Base-by-base conservation (phyloP, 2,888 invertebrate genomes). In the Lepidonotus clava region DNA sequence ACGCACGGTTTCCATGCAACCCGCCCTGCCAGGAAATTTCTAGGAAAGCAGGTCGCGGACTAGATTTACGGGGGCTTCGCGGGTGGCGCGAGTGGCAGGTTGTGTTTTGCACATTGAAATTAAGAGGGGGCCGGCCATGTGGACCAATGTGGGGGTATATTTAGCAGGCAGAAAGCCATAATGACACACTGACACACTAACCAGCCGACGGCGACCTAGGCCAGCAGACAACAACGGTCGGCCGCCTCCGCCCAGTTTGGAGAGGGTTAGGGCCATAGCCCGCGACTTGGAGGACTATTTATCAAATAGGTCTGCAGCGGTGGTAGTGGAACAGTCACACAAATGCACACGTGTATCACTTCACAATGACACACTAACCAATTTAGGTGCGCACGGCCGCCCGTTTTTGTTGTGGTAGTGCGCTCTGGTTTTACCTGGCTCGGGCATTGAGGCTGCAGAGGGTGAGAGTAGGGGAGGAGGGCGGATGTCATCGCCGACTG, bases 181-280 rank as follows among this genome's bases (percentile, higher is more conserved):
- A 34, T 71, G 71, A 71, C 71, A 71, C 71, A 71, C 71, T 71
- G 71, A 71, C 71, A 71, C n/a, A 71, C 71, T 34, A 34, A 38
- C 36, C 71, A 38, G 71, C n/a, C n/a, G n/a, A n/a, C n/a, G n/a
- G n/a, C n/a, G n/a, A n/a, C n/a, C n/a, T n/a, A n/a, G 66, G 36
- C 71, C 71, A 36, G n/a, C 71, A 34, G 38, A 21, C 71, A 71
- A 18, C 21, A 53, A 53, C n/a, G 53, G 53, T n/a, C n/a, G n/a
- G n/a, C n/a, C n/a, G n/a, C n/a, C n/a, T n/a, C n/a, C n/a, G n/a
- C n/a, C n/a, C n/a, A n/a, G n/a, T n/a, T n/a, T n/a, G n/a, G n/a
- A n/a, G n/a, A n/a, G n/a, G 61, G 61, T 61, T 61, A 61, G 61
- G 61, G 61, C n/a, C 61, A 61, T 61, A 32, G 61, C 61, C 56